Evolutionary conservation across 2,888 invertebrate species (phyloP).

Genomic region (Leistus spinibarbis): DNA sequence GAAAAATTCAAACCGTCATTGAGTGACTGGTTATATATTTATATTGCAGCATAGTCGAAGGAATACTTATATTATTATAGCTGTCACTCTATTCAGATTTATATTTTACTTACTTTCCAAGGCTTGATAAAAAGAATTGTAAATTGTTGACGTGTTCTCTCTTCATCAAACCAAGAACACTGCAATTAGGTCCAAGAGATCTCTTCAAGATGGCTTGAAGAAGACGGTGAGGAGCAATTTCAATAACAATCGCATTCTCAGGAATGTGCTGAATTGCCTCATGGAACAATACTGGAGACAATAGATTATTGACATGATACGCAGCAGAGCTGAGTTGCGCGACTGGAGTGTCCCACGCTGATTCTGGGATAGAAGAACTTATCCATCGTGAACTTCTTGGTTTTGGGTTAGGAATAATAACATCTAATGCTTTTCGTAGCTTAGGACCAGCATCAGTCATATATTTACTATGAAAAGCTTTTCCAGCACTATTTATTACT

Average conservation of each 20-base stretch:
- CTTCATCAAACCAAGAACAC: conserved; percentile 86
- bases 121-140: conserved; percentile 73
- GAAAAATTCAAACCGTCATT: too few relatives aligned
- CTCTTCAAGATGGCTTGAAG: conserved; percentile 93
- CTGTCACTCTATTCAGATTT: conserved; percentile 1
- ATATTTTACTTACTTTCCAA: conserved; percentile 73
- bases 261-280: conserved; percentile 87
- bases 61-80: too few relatives aligned
- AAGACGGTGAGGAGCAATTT: conserved; percentile 93
- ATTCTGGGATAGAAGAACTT: conserved; percentile 89
- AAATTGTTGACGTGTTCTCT: conserved; percentile 77
- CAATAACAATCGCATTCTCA: conserved; percentile 84
- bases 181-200: conserved; percentile 73
- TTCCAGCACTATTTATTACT: conserved; percentile 83
- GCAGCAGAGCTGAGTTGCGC: conserved; percentile 86
- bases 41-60: too few relatives aligned
- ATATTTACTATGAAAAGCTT: conserved; percentile 95
- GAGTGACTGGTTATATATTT: too few relatives aligned
- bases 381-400: conserved; percentile 86
- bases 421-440: conserved; percentile 76
- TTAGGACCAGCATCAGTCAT: conserved; percentile 85
- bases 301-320: conserved; percentile 95
- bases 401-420: conserved; percentile 81
- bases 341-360: conserved; percentile 77
- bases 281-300: conserved; percentile 92